These are phyloP conservation scores for Euspilapteryx auroguttella DNA, from an alignment of 2,888 invertebrate genomes.

Conservation along the genomic window DNA sequence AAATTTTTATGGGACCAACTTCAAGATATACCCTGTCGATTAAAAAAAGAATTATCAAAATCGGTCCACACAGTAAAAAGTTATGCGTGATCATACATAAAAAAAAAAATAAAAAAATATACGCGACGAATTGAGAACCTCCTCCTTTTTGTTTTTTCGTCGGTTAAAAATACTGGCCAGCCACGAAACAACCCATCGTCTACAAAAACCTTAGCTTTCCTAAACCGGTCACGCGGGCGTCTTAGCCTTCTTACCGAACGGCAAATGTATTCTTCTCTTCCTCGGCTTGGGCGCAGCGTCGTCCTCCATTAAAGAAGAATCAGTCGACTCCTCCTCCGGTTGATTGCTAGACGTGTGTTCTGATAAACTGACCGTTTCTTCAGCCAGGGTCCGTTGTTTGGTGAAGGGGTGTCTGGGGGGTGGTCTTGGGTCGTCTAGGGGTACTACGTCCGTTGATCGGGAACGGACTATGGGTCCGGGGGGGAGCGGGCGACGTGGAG, in stretches of 20 bases:
- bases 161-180: too few relatives aligned
- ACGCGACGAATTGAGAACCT: too few relatives aligned
- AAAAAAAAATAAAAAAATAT: too few relatives aligned
- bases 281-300: conserved; percentile 55
- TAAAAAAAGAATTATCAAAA: too few relatives aligned
- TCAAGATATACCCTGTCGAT: too few relatives aligned
- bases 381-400: conserved; percentile 16
- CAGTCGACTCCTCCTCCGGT: conserved; percentile 71
- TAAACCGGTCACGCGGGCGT: conserved; percentile 41
- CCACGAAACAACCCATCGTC: too few relatives aligned
- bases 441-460: conserved; percentile 13
- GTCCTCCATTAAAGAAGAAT: conserved; percentile 70
- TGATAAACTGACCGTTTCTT: conserved; percentile 11
- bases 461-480: conserved; percentile 21
- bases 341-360: conserved; percentile 34
- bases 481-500: conserved; percentile 12
- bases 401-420: conserved; percentile 21
- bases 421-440: conserved; percentile 20
- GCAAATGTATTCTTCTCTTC: conserved; percentile 65
- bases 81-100: too few relatives aligned
- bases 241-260: conserved; percentile 64
- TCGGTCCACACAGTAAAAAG: too few relatives aligned
- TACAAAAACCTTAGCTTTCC: background rate
- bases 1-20: too few relatives aligned
- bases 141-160: too few relatives aligned